Base-by-base conservation (phyloP, 2,888 invertebrate species). In the Helleia helle region DNA sequence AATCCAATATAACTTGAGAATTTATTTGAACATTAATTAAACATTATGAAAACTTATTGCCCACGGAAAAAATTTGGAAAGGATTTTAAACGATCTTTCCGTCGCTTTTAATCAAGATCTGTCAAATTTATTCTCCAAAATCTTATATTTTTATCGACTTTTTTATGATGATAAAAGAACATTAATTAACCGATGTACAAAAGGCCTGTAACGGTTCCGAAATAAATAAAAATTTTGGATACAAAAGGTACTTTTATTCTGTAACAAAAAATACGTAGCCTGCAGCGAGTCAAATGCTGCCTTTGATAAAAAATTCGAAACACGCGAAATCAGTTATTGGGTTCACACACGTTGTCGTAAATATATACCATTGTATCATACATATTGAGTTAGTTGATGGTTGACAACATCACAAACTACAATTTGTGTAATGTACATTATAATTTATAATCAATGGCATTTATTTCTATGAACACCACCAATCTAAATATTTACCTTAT, bases 1-100 rank as follows among this genome's bases (percentile, higher is more conserved):
- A 41, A 28, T 18, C 12, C 7, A 11, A 42, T 26, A 22, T 22
- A 26, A 27, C 9, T 28, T 24, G 26, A 36, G 26, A 31, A 30
- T 25, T 28, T 31, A 40, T 24, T 38, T 11, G n/a, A 28, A 38
- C 12, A 40, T 25, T 40, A 40, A 43, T 26, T 13, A 24, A 40
- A 37, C 15, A 42, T 34, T 28, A 27, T 38, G 7, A 34, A 42
- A 31, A 41, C 30, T 22, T 29, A 31, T 41, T 18, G 4, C 7
- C 9, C 6, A 31, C 7, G 9, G 17, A 18, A 31, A 17, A 31
- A 17, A 11, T 15, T 15, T 31, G 9, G 11, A n/a, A 31, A 17
- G 18, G 11, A 31, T 1, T 31, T 9, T 17, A 15, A 31, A 18
- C 14, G 11, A 31, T 31, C 31, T n/a, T n/a, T n/a, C n/a, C n/a